phyloP scores from a whole-genome alignment of 2,797 vertebrate genomes.

The Chrosomus eos region DNA sequence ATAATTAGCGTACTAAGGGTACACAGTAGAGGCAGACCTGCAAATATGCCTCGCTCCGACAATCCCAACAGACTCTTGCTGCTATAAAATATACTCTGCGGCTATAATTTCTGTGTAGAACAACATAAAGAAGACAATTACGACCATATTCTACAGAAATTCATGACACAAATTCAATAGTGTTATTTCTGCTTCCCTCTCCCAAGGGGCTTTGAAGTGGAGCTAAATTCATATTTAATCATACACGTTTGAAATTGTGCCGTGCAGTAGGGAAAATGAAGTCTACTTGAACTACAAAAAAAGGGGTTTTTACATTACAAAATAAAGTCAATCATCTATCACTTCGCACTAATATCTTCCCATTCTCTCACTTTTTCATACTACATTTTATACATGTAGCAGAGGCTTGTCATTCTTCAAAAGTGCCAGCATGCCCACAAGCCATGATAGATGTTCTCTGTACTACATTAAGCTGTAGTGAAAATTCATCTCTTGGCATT shows the following conservation, averaged over 20 bases:
- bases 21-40: background rate
- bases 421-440: slow-evolving; percentile 32
- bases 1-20: slow-evolving; percentile 18
- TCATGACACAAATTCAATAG: slow-evolving; percentile 62
- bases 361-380: slow-evolving; percentile 21
- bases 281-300: slow-evolving; percentile 42
- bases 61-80: slow-evolving; percentile 19
- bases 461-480: slow-evolving; percentile 44
- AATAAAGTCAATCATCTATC: slow-evolving; percentile 51
- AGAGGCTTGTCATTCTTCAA: slow-evolving; percentile 14
- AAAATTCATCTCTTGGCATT: slow-evolving; percentile 50
- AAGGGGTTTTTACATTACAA: slow-evolving; percentile 45
- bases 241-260: slow-evolving; percentile 57
- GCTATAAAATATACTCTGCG: slow-evolving; percentile 53
- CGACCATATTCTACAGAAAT: slow-evolving; percentile 58
- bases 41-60: background rate
- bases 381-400: background rate
- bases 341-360: slow-evolving; percentile 33
- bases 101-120: slow-evolving; percentile 65
- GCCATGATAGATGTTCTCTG: slow-evolving; percentile 30
- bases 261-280: slow-evolving; percentile 52
- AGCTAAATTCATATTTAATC: slow-evolving; percentile 58
- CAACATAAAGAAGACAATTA: slow-evolving; percentile 63
- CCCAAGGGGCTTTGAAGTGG: slow-evolving; percentile 49
- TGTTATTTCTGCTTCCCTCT: slow-evolving; percentile 44